Base-by-base conservation (phyloP, 2,888 invertebrate genomes). In the Cartodere bifasciata region DNA sequence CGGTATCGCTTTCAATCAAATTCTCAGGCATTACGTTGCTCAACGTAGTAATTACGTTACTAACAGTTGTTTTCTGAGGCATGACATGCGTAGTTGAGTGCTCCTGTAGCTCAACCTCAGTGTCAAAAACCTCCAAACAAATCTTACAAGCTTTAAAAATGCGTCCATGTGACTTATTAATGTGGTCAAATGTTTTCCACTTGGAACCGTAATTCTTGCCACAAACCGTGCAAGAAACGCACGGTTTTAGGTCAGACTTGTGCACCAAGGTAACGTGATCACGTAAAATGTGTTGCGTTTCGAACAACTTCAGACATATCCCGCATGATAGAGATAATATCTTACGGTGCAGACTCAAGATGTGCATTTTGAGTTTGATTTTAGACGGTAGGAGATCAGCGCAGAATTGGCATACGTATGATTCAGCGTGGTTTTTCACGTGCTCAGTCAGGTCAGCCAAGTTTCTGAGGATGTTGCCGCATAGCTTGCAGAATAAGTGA, bases 171-270 rank as follows among this genome's bases (percentile, higher is more conserved):
- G 66, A 67, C 38, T 69, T 70, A 37, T 68, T 67, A 22, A 70
- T 56, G 41, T 72, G 72, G 44, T 70, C 70, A 34, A 65, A 65
- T 0, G 70, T 67, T 41, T 71, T 71, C 65, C 69, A 68, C 35
- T 68, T 67, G 2, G 66, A 67, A 0, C 68, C 67, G 42, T 69
- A 70, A 36, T 68, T 67, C 44, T 70, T 70, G 0, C 70, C 72
- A 42, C 72, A 72, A 1, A 72, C 65, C 14, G 67, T 63, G 40
- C 71, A 72, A 0, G 67, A 66, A 14, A 67, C 67, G 1, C 65
- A 57, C 26, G 63, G 64, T 4, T 56, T 50, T 2, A 70, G 42
- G 5, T 65, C 60, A 25, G 60, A 58, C 12, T 58, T 55, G 41
- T 72, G 72, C 1, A 60, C 58, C 26, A 64, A 50, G 29, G 62